These are phyloP conservation scores for Lagopus leucura DNA, from an alignment of 2,113 vertebrate genomes.

Conservation along the genomic window DNA sequence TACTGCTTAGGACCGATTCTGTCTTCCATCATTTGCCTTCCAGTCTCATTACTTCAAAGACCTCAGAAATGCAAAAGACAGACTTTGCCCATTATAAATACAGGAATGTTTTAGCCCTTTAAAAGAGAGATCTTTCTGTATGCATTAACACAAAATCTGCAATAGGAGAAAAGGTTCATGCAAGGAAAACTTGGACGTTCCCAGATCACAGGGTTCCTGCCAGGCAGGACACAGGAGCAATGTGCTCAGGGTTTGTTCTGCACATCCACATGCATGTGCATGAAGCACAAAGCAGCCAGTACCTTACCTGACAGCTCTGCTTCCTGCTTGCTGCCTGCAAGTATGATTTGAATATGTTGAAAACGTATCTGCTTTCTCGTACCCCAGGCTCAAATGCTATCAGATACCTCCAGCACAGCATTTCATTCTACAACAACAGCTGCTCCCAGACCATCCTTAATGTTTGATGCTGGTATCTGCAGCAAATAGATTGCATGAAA, in stretches of 20 bases:
- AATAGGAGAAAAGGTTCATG: background rate
- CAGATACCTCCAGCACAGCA: background rate
- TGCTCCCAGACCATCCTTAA: background rate
- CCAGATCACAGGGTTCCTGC: background rate
- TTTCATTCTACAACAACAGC: background rate
- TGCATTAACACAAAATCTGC: background rate
- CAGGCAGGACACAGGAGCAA: background rate
- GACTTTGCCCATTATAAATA: background rate
- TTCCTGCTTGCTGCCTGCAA: background rate
- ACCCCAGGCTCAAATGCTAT: background rate
- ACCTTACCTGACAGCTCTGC: background rate
- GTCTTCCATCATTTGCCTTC: background rate
- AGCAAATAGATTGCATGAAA: background rate
- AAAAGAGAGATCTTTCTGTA: background rate
- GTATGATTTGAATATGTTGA: background rate
- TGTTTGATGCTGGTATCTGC: background rate
- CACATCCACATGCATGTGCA: accelerated
- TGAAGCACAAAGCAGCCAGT: background rate
- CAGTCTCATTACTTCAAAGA: background rate
- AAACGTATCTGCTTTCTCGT: background rate
- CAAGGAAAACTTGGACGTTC: background rate
- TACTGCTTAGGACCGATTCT: background rate
- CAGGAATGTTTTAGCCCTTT: background rate
- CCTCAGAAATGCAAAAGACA: background rate
- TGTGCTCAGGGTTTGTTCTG: background rate